Evolutionary conservation across 1,140 invertebrate genomes (phyloP).

Genomic region (Bombus ignitus): DNA sequence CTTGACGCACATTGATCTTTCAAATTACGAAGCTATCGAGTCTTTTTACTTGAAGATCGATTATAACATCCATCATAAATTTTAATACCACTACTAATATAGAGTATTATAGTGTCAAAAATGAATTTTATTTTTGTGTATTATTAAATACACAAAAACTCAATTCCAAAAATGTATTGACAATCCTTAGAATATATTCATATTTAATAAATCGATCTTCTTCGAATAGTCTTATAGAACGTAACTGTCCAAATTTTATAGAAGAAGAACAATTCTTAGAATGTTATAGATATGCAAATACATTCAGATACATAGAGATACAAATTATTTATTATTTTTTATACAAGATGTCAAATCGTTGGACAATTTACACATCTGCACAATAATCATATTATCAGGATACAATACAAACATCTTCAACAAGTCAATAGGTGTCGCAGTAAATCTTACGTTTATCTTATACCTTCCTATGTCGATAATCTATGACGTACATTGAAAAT

Average conservation of each 20-base stretch:
- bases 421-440: neutral
- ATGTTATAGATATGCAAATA: neutral
- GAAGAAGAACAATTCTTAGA: neutral
- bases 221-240: neutral
- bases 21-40: neutral
- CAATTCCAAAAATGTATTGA: neutral
- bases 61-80: neutral
- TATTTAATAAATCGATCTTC: neutral
- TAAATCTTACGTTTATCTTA: neutral
- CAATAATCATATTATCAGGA: neutral
- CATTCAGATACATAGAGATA: neutral
- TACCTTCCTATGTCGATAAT: neutral
- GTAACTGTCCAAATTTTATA: neutral
- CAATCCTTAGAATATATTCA: neutral
- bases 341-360: neutral
- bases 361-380: neutral
- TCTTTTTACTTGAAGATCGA: neutral
- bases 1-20: no score
- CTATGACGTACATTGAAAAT: conserved; percentile 2
- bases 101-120: no score
- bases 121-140: neutral
- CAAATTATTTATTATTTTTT: neutral
- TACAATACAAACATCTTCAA: no score
- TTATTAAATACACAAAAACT: neutral
- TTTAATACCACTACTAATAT: no score